phyloP scores from a whole-genome alignment of 2,888 invertebrate species.

The Polydesmus complanatus region DNA sequence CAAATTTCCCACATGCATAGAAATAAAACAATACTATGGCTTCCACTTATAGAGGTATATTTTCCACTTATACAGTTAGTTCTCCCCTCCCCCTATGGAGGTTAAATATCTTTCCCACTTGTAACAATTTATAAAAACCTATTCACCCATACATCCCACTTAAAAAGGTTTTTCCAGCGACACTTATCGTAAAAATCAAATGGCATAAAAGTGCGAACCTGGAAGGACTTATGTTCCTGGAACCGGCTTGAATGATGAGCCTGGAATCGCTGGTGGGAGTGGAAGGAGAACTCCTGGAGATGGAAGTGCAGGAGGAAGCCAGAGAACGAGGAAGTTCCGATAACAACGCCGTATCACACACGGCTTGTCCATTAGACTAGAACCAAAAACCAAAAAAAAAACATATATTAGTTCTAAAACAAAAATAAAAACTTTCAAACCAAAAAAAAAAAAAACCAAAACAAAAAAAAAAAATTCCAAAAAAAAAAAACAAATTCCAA shows the following conservation, averaged over 20 bases:
- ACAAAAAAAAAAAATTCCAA: not conserved
- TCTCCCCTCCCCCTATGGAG: too few relatives aligned
- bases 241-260: constrained; percentile 2
- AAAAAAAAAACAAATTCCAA: not conserved
- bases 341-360: not conserved
- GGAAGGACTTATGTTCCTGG: constrained; percentile 10
- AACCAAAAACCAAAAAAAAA: not conserved
- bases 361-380: not conserved
- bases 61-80: too few relatives aligned
- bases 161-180: not conserved
- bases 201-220: too few relatives aligned
- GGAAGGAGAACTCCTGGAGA: not conserved
- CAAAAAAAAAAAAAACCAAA: not conserved
- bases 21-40: too few relatives aligned
- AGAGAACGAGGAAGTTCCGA: not conserved
- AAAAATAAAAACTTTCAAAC: too few relatives aligned
- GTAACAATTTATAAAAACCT: too few relatives aligned
- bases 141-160: too few relatives aligned
- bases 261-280: not conserved
- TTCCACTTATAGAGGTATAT: too few relatives aligned
- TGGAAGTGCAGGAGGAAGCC: not conserved
- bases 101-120: too few relatives aligned
- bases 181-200: not conserved
- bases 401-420: too few relatives aligned
- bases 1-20: too few relatives aligned